phyloP scores from a whole-genome alignment of 2,113 vertebrate species.

The Caranx melampygus region DNA sequence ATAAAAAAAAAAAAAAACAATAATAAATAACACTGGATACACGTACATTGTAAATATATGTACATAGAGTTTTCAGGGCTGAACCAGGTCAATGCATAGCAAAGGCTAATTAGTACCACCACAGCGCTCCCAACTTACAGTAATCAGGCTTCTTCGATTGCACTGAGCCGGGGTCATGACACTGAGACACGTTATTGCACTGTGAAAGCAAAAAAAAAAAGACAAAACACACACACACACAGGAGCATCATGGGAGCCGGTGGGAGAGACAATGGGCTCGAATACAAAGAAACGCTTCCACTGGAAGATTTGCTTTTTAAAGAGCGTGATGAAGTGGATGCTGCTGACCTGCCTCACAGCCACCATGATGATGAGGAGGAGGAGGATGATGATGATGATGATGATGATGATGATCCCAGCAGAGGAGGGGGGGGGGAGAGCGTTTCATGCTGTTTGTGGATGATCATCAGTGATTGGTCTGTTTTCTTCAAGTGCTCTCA shows the following conservation, averaged over 20 bases:
- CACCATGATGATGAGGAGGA: neutral
- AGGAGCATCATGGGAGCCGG: neutral
- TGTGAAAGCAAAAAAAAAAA: neutral
- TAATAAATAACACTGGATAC: slow-evolving; percentile 72
- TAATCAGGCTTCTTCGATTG: slow-evolving; percentile 5
- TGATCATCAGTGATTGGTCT: neutral
- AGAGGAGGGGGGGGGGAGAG: too few relatives aligned
- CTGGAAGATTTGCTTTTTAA: neutral
- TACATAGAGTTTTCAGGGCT: slow-evolving; percentile 41
- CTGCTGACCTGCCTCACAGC: neutral
- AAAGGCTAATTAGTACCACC: slow-evolving; percentile 40
- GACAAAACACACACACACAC: neutral
- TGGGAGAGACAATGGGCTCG: slow-evolving; percentile 2
- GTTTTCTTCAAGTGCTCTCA: neutral
- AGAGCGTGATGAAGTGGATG: neutral
- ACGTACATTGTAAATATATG: slow-evolving; percentile 41
- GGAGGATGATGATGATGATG: too few relatives aligned
- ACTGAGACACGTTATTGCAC: slow-evolving; percentile 31
- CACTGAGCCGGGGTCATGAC: slow-evolving; percentile 4
- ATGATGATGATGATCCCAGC: too few relatives aligned
- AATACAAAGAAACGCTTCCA: neutral
- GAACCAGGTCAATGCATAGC: slow-evolving; percentile 37
- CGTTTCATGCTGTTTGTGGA: too few relatives aligned
- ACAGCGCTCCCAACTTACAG: slow-evolving; percentile 11
- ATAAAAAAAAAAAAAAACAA: slow-evolving; percentile 68